Evolutionary conservation across 2,797 vertebrate species (phyloP).

Genomic region (Anableps anableps): DNA sequence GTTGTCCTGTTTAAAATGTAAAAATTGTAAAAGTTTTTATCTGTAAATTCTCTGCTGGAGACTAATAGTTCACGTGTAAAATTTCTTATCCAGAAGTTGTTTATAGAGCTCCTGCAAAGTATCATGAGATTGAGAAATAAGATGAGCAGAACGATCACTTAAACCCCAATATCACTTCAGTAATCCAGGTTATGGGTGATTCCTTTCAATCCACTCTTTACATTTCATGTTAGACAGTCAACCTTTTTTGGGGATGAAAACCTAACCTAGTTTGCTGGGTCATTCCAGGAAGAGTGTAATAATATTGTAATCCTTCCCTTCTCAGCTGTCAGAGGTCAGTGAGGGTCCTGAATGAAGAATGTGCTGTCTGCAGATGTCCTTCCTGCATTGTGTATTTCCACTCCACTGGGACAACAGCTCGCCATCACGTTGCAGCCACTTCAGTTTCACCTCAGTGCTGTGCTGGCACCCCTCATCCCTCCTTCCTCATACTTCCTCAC

Average conservation of each 20-base stretch:
- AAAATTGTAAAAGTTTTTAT: too few species aligned
- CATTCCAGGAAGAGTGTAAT: not conserved
- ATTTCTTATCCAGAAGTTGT: not conserved
- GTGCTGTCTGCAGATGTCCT: conserved; percentile 25
- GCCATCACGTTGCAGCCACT: conserved; percentile 63
- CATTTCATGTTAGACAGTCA: not conserved
- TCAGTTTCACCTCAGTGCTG: conserved; percentile 82
- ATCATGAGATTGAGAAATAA: not conserved
- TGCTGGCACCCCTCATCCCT: conserved; percentile 72
- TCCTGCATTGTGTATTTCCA: conserved; percentile 46
- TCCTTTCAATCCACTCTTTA: not conserved
- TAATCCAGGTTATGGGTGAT: not conserved
- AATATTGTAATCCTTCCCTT: not conserved
- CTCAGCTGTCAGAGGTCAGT: conserved; percentile 1
- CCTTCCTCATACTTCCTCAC: conserved; percentile 33
- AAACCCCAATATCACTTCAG: not conserved
- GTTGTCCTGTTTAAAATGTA: too few species aligned
- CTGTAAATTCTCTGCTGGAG: not conserved
- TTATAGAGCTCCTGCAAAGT: not conserved
- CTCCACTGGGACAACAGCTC: conserved; percentile 45
- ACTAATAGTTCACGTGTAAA: not conserved
- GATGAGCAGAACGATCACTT: not conserved
- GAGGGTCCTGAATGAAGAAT: conserved; percentile 25
- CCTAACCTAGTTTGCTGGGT: not conserved
- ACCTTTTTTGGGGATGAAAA: not conserved